Percentiles rank a stretch among this genome's conserved stretches.
Conservation (phyloP, 2,888 invertebrate species). For the Zeuzera pyrina region DNA sequence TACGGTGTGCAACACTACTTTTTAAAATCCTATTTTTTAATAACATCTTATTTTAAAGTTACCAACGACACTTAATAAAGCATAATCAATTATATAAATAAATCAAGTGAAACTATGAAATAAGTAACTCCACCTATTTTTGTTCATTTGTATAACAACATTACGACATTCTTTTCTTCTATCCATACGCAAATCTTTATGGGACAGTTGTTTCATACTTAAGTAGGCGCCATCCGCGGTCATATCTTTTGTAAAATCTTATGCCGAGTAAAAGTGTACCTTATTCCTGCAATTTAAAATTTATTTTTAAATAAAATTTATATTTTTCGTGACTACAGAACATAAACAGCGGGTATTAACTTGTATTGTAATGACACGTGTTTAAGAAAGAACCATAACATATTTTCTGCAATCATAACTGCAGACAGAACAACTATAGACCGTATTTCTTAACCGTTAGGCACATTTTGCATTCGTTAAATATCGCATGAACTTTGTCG, state of each 20-base stretch:
- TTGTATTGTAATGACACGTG: conserved; percentile 29
- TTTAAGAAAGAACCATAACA: conserved; percentile 22
- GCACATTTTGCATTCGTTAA: too few species aligned
- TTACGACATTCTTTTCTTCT: too few species aligned
- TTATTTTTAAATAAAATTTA: conserved; percentile 6
- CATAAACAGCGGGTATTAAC: conserved; percentile 25
- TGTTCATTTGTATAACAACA: too few species aligned
- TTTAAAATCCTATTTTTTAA: not conserved
- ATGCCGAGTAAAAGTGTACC: not conserved
- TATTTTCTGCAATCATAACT: conserved; percentile 12
- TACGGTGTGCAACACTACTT: conserved; percentile 30
- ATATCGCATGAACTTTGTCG: too few species aligned
- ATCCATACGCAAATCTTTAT: conserved; percentile 21
- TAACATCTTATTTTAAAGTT: too few species aligned
- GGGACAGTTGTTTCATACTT: conserved; percentile 18
- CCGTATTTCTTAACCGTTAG: too few species aligned
- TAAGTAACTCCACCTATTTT: too few species aligned
- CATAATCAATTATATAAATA: too few species aligned
- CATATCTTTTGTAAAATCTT: conserved; percentile 9
- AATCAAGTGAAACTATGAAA: too few species aligned
- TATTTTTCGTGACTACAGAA: conserved; percentile 22
- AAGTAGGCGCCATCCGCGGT: conserved; percentile 16
- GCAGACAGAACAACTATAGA: too few species aligned
- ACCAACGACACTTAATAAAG: too few species aligned
- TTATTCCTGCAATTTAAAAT: conserved; percentile 8